Base-by-base conservation (phyloP, 1,140 invertebrate species). In the Palaemon carinicauda region DNA sequence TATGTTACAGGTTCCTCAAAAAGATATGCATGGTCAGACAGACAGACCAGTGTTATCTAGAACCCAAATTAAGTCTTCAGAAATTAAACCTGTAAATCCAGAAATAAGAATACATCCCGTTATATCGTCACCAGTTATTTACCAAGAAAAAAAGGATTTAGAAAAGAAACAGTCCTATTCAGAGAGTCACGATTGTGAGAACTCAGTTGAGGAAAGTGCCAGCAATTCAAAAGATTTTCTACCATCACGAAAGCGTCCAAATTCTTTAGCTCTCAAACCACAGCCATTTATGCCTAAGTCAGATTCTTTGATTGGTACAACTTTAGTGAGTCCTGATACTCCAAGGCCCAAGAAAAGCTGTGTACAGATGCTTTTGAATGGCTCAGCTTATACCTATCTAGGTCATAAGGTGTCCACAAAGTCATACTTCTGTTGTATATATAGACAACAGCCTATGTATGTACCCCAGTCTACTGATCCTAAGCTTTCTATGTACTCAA, bases 401-500 rank as follows among this genome's bases (percentile, higher is more conserved):
- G 96, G 96, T 1, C 92, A 98, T 60, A 98, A 98, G 91, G 96
- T 96, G 90, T 97, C 96, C 7, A 98, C 97, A 0, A 94, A 96
- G 90, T 94, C 96, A 21, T 97, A 96, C 89, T 99, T 97, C 91
- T 98, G 97, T 90, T 98, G 97, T 1, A 92, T 97, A 24, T 98
- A 97, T 91, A 94, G 96, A 88, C 96, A 97, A 0, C 98, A 99
- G 91, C 98, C 98, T 0, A 98, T 97, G 92, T 99, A 98, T 91
- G 97, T 98, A 54, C 92, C 91, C 17, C 93, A 94, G 89, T 92
- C 92, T 10, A 95, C 94, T 0, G 95, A 97, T 90, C 95, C 96
- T 88, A 96, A 96, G 90, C 92, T 99, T 54, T 98, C 97, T 19
- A 99, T 99, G 98, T 99, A 99, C 90, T 98, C 97, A 14, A 98